Evolutionary conservation across 37 sponge, comb jelly and placozoan species (phyloP), one percentile per base, ranked within the genome.

Genomic region (Cladorhizidae sp.): DNA sequence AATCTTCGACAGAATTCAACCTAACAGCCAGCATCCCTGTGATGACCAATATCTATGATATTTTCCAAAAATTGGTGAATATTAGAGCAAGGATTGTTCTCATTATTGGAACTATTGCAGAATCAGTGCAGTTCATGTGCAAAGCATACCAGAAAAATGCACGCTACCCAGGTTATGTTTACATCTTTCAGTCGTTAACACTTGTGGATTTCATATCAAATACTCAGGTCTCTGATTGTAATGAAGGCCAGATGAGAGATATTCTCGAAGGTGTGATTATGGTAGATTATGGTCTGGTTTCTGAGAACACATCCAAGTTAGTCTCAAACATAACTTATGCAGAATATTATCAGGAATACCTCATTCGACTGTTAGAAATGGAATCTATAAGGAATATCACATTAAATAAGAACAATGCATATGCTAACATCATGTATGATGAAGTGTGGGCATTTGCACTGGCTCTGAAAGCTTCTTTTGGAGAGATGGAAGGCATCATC

Each of bases 381-480:
- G 42, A 67, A 20, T 2, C 12, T 2, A 37, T 37, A 25, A 32
- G 54, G 17, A 55, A 55, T 62, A 55, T 40, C 26, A 70, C 41
- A 59, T 59, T 59, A 18, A 18, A 59, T 18, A 59, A 26, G 18
- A 59, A 59, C 18, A 59, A 59, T 65, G 11, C 32, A 3, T 65
- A 65, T 29, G 73, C 80, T 40, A 69, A 61, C 42, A 18, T 18
- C 5, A 26, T 79, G 40, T 73, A 86, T 79, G 86, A 86, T 72
- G 49, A 77, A 32, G 80, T 86, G 45, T 86, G 86, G 86, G 79
- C 86, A 37, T 50, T 86, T 72, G 80, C 73, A 39, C 36, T 78
- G 21, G 86, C 86, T 12, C 54, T 86, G 35, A 79, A 85, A 40
- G 70, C 40, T 12, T 85, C 85, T n/a, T 14, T 84, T 32, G 55